Conservation (phyloP, 2,113 vertebrate species). For the Varanus salvator region DNA sequence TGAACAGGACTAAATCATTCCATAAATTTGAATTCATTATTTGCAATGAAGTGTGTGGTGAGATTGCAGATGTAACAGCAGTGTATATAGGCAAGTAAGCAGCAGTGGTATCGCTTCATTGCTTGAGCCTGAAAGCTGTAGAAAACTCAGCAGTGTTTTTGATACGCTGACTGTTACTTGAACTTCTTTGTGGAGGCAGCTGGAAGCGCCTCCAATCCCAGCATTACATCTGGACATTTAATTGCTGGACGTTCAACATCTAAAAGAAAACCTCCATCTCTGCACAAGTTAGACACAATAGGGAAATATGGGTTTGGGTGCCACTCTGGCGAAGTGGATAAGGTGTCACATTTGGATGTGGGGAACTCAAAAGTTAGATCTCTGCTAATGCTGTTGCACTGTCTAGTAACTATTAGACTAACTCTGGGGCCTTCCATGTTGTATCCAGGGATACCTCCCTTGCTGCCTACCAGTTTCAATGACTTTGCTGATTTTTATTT, state of each 20-base stretch:
- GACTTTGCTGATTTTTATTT: too few species aligned
- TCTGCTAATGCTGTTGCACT: neutral
- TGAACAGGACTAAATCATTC: conserved; percentile 15
- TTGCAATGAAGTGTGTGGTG: neutral
- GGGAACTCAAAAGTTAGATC: neutral
- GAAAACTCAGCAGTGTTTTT: conserved; percentile 28
- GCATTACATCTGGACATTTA: conserved; percentile 57
- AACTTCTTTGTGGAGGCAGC: conserved; percentile 32
- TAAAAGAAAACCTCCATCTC: conserved; percentile 40
- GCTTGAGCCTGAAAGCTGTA: conserved; percentile 19
- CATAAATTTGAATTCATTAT: neutral
- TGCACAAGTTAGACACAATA: conserved; percentile 5
- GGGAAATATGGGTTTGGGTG: neutral
- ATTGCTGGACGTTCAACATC: conserved; percentile 3
- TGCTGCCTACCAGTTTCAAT: too few species aligned
- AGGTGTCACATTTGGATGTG: neutral
- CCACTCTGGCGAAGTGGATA: neutral
- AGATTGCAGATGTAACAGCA: neutral
- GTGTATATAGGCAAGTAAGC: neutral
- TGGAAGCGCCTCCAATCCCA: conserved; percentile 25
- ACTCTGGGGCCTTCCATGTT: neutral
- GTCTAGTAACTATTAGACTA: neutral
- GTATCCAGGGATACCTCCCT: too few species aligned
- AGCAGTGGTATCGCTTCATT: neutral
- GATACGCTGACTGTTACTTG: conserved; percentile 13